Percentiles rank a stretch among this genome's conserved stretches.
phyloP scores from a whole-genome alignment of 2,113 vertebrate genomes.

The Philantomba maxwellii region DNA sequence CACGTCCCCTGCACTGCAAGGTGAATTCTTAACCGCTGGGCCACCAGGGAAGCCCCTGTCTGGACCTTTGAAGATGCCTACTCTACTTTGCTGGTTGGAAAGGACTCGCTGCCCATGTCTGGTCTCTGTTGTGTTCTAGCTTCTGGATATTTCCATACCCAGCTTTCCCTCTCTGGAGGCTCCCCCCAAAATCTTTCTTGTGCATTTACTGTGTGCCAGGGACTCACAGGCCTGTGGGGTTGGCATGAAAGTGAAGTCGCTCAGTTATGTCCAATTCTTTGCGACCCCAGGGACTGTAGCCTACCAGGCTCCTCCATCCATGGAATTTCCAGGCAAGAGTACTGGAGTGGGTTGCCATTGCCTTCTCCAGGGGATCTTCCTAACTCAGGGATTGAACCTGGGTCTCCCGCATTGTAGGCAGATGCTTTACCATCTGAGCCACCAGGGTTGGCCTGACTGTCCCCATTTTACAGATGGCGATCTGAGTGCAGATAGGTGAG shows the following conservation, averaged over 20 bases:
- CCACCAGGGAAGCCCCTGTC: background rate
- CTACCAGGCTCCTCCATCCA: background rate
- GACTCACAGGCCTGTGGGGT: background rate
- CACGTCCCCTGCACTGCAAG: background rate
- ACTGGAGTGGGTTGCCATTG: background rate
- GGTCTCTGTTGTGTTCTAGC: background rate
- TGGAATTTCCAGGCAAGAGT: background rate
- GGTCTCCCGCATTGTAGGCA: background rate
- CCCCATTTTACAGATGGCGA: background rate
- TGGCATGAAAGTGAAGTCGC: background rate
- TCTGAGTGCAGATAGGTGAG: background rate
- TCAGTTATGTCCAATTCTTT: background rate
- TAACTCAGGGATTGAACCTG: accelerated
- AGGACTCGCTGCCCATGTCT: background rate
- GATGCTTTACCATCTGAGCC: background rate
- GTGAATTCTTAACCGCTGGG: background rate
- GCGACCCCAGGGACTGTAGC: background rate
- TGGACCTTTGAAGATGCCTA: background rate
- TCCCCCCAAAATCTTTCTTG: background rate
- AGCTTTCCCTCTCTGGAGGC: background rate
- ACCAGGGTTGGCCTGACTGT: too few species aligned
- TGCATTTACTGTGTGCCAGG: background rate
- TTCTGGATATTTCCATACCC: background rate
- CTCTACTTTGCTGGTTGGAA: background rate
- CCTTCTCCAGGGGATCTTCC: background rate